Percentiles rank a stretch among this genome's conserved stretches.
phyloP scores from a whole-genome alignment of 2,888 invertebrate genomes.

The Toxonevra muliebris region DNA sequence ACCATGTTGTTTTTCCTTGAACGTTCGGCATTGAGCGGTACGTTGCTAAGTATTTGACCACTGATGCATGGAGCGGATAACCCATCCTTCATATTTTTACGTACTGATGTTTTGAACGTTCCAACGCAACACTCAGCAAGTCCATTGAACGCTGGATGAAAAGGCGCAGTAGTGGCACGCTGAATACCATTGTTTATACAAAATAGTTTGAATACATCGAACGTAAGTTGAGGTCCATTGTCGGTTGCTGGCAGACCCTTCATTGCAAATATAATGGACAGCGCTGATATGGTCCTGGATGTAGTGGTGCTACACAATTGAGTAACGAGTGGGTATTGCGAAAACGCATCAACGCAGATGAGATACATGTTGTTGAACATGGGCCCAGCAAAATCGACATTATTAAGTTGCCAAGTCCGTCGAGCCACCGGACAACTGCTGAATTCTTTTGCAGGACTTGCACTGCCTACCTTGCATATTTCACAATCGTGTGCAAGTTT shows the following conservation, averaged over 20 bases:
- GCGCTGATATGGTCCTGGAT: conserved; percentile 17
- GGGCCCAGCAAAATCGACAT: too few relatives aligned
- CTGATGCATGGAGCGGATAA: conserved; percentile 7
- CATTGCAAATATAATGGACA: conserved; percentile 41
- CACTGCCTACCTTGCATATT: too few relatives aligned
- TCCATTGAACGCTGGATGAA: conserved; percentile 41
- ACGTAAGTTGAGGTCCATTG: conserved; percentile 43
- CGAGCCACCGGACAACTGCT: too few relatives aligned
- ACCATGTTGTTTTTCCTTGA: conserved; percentile 24
- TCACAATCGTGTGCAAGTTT: too few relatives aligned
- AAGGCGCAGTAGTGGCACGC: conserved; percentile 42
- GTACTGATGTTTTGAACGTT: conserved; percentile 26
- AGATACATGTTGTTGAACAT: too few relatives aligned
- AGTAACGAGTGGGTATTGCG: too few relatives aligned
- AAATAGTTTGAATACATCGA: conserved; percentile 40
- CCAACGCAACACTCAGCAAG: conserved; percentile 40
- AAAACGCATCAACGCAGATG: too few relatives aligned
- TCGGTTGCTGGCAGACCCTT: conserved; percentile 44
- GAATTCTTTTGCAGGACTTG: too few relatives aligned
- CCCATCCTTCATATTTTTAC: conserved; percentile 29
- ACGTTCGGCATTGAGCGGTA: conserved; percentile 25
- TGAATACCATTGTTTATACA: conserved; percentile 41
- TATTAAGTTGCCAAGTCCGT: too few relatives aligned
- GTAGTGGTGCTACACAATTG: not conserved
- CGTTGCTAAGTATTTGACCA: conserved; percentile 21